A percentile compares a stretch with the other conserved stretches of the same genome.
Conservation (phyloP, 1,140 invertebrate genomes). For the Harlomillsia oculata region DNA sequence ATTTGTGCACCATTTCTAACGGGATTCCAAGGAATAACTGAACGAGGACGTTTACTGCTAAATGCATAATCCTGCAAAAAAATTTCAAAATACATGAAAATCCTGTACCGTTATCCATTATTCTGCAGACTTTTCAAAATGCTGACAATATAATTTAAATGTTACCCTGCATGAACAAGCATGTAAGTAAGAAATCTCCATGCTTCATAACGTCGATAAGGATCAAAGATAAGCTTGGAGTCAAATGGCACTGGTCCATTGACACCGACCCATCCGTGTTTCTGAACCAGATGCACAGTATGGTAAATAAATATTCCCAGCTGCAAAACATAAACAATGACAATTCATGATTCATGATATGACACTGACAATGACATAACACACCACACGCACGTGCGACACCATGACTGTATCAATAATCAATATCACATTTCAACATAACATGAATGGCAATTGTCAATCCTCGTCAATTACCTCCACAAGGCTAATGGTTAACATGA, state of each 20-base stretch:
- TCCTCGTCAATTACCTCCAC: conserved; percentile 39
- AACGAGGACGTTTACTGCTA: conserved; percentile 82
- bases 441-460: background rate
- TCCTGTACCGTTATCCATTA: background rate
- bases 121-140: background rate
- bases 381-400: background rate
- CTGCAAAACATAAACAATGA: conserved; percentile 35
- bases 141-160: conserved; percentile 24
- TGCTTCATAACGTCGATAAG: conserved; percentile 69
- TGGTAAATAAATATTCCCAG: conserved; percentile 45
- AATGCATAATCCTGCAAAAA: conserved; percentile 61
- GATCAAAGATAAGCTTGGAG: conserved; percentile 77
- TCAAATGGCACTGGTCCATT: conserved; percentile 57
- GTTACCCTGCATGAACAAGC: conserved; percentile 89
- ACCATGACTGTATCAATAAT: background rate
- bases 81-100: conserved; percentile 15
- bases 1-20: conserved; percentile 84
- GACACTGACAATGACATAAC: background rate
- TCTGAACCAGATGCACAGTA: conserved; percentile 38
- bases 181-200: conserved; percentile 93
- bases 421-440: background rate
- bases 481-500: conserved; percentile 57
- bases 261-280: conserved; percentile 30
- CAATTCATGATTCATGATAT: background rate
- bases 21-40: conserved; percentile 86